Base-by-base conservation (phyloP, 2,888 invertebrate species). In the Myopa tessellatipennis region DNA sequence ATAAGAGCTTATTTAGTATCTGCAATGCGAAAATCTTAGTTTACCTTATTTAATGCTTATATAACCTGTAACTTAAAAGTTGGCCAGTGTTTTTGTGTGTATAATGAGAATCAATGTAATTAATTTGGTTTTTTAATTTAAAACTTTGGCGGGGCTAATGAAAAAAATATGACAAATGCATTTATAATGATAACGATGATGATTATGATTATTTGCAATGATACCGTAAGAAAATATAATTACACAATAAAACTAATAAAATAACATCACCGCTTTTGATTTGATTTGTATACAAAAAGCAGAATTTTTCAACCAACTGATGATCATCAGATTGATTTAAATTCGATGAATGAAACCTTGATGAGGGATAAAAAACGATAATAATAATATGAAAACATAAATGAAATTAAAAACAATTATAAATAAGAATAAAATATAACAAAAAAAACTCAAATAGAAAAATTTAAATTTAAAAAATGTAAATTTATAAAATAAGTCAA, bases 351-450 rank as follows among this genome's bases (percentile, higher is more conserved):
- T 69, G 60, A 61, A 61, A 38, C 58, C 68, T 75, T 34, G 40
- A 75, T 68, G 60, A 60, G 68, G 45, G 18, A 67, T 36, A 75
- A 4, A 40, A 75, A 68, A 75, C 4, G 14, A 67, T 38, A 67
- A 40, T 36, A 36, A 4, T 67, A 67, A 67, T 26, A 18, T 34
- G 26, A 63, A 18, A 63, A 26, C 10, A 26, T 63, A 34, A 36
- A 18, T 26, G n/a, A 60, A 72, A 65, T 52, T 55, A 52, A 74
- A 65, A 12, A 34, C n/a, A 72, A 84, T 80, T 80, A 80, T 79
- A 76, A 80, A 81, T 79, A 38, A 8, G 58, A 79, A 81, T 79
- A 38, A 8, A 61, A 79, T 77, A 80, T 75, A 58, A 34, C 70
- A 76, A 81, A 52, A 55, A 61, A 75, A 77, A 55, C 45, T 74